A percentile compares a stretch with the other conserved stretches of the same genome.
phyloP scores from a whole-genome alignment of 2,888 invertebrate genomes.

The Pyrgus malvae region DNA sequence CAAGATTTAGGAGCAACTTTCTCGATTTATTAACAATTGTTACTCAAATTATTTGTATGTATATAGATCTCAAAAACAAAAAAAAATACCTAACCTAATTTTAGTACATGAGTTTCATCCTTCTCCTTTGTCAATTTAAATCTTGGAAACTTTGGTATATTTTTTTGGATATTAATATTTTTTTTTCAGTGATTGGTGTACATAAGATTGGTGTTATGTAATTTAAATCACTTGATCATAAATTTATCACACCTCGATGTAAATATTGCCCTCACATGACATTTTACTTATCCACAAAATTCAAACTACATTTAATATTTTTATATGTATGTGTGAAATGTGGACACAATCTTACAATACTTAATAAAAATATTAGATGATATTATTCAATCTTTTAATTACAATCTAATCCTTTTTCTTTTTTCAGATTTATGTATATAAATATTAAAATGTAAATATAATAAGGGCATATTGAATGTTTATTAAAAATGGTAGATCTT shows the following conservation, averaged over 20 bases:
- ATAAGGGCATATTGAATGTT: too few species aligned
- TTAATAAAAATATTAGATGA: conserved; percentile 80
- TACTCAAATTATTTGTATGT: too few species aligned
- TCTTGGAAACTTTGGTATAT: conserved; percentile 50
- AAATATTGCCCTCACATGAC: conserved; percentile 61
- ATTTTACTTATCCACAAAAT: conserved; percentile 63
- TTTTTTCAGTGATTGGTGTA: conserved; percentile 53
- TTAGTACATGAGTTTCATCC: neutral
- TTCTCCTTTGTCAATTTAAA: conserved; percentile 25
- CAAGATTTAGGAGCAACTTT: too few species aligned
- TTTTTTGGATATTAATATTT: conserved; percentile 49
- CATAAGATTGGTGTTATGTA: conserved; percentile 42
- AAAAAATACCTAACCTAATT: neutral
- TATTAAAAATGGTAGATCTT: too few species aligned
- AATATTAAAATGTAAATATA: too few species aligned
- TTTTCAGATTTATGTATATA: neutral
- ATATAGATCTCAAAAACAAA: neutral
- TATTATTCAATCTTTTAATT: conserved; percentile 23
- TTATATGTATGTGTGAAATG: conserved; percentile 67
- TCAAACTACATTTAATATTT: conserved; percentile 75
- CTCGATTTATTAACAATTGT: too few species aligned
- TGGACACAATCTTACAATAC: conserved; percentile 64
- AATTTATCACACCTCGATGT: conserved; percentile 59
- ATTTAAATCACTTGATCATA: conserved; percentile 45
- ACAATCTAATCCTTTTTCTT: neutral